Evolutionary conservation across 2,797 vertebrate genomes (phyloP).

Genomic region (Sorex maritimensis): DNA sequence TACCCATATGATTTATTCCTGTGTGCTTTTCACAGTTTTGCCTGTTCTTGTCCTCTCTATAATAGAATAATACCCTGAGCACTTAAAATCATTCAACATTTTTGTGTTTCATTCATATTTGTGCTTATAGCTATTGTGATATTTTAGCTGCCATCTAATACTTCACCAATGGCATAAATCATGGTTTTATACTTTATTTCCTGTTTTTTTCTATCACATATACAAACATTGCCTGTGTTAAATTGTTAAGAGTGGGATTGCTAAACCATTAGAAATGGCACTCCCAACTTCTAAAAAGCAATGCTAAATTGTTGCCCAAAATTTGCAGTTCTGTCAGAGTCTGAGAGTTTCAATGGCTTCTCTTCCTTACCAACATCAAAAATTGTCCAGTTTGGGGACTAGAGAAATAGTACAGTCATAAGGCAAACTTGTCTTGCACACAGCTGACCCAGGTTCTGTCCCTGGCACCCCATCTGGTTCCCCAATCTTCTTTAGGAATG

Average conservation of each 20-base stretch:
- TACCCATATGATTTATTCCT: background rate
- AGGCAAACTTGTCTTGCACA: too few relatives aligned
- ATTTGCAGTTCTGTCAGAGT: background rate
- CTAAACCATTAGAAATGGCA: background rate
- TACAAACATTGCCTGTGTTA: background rate
- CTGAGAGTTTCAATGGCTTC: background rate
- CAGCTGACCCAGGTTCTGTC: too few relatives aligned
- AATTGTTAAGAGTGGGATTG: background rate
- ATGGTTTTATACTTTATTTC: constrained; percentile 30
- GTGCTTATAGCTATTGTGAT: background rate
- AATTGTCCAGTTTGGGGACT: background rate
- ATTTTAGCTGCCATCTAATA: background rate
- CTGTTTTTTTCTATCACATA: background rate
- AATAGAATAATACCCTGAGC: background rate
- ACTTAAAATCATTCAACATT: constrained; percentile 15
- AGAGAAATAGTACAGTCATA: too few relatives aligned
- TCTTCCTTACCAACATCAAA: constrained; percentile 19
- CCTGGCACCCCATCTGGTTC: too few relatives aligned
- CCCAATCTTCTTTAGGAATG: too few relatives aligned
- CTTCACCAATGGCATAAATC: background rate
- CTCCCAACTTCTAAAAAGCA: constrained; percentile 15
- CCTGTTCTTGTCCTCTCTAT: background rate
- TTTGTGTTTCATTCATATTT: constrained; percentile 42
- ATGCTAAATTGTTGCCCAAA: constrained; percentile 45
- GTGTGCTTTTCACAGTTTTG: constrained; percentile 17